phyloP scores from a whole-genome alignment of 2,888 invertebrate genomes.

The Apoderus coryli region DNA sequence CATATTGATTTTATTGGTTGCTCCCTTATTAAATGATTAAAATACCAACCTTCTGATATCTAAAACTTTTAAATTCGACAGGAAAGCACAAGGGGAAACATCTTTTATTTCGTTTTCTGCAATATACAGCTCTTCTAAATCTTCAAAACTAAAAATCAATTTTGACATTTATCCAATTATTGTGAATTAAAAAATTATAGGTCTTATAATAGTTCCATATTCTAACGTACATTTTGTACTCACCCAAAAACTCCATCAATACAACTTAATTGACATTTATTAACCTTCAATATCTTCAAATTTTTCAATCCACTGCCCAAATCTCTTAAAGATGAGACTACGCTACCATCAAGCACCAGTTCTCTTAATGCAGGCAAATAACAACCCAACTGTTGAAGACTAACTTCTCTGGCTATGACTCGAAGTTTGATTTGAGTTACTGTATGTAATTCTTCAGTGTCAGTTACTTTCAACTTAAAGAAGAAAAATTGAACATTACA shows the following conservation, averaged over 20 bases:
- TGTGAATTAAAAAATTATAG: too few species aligned
- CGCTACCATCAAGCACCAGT: conserved; percentile 52
- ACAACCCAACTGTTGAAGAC: conserved; percentile 45
- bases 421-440: conserved; percentile 45
- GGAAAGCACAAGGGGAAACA: conserved; percentile 43
- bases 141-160: conserved; percentile 35
- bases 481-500: too few species aligned
- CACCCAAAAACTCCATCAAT: conserved; percentile 49
- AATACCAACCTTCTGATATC: conserved; percentile 31
- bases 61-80: conserved; percentile 34
- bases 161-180: too few species aligned
- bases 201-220: too few species aligned
- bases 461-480: conserved; percentile 32
- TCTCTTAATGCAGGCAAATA: conserved; percentile 46
- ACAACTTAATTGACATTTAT: conserved; percentile 47
- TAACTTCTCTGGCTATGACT: conserved; percentile 49
- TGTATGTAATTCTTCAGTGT: conserved; percentile 33
- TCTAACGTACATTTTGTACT: too few species aligned
- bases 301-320: conserved; percentile 48
- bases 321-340: conserved; percentile 49
- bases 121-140: conserved; percentile 45
- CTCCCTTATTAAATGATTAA: conserved; percentile 4
- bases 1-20: too few species aligned
- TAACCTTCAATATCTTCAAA: conserved; percentile 43
- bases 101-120: conserved; percentile 47